Base-by-base conservation (phyloP, 2,888 invertebrate genomes). In the Eremobia ochroleuca region DNA sequence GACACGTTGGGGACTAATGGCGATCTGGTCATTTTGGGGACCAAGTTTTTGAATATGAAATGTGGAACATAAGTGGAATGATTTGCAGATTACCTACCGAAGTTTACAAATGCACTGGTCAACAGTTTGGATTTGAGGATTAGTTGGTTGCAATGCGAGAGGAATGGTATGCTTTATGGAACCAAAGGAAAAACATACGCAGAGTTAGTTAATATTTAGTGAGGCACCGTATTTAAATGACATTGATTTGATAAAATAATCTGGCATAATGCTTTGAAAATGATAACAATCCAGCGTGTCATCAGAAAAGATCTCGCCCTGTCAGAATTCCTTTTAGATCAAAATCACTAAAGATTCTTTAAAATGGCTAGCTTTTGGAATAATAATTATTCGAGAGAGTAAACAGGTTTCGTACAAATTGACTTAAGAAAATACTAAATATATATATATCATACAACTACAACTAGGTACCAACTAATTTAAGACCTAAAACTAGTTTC, bases 1-100 rank as follows among this genome's bases (percentile, higher is more conserved):
- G 68, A 74, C 66, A 76, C 46, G 76, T 73, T 49, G 43, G 34
- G n/a, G 37, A 55, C 72, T 65, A 61, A 65, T 79, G 25, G 28
- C 28, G n/a, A 52, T 34, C 15, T 78, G 59, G 31, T 55, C 15
- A 74, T 71, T 73, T 82, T 74, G 58, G 37, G 37, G 34, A 59
- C 18, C 37, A 59, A 70, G 21, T 31, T 74, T 73, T 59, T 43
- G 37, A 65, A 76, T 76, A 65, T 43, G n/a, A 31, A 75, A 69
- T 65, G 40, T 64, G 28, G 9, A 15, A 31, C 9, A 25, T 49
- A 61, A 52, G 37, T 46, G 59, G 18, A 21, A 52, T 25, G 11
- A 21, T 55, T 58, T 52, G 34, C 34, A 52, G 68, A 52, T 37
- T n/a, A 11, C 0, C 0, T n/a, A 11, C 0, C 0, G 4, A 67